A percentile compares a stretch with the other conserved stretches of the same genome.
phyloP scores from a whole-genome alignment of 2,888 invertebrate species.

The Epinotia brunnichana region DNA sequence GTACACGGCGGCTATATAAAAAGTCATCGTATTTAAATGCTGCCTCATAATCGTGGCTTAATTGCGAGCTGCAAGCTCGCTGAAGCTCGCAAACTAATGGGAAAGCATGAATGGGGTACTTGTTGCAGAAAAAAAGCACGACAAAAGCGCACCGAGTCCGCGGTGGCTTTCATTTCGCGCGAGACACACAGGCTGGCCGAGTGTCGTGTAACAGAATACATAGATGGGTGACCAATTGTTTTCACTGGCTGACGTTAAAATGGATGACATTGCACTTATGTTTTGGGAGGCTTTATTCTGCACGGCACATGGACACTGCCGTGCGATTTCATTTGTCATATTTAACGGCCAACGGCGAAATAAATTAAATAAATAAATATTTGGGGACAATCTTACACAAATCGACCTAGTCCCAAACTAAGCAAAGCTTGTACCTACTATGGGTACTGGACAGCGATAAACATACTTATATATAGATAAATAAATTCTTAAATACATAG shows the following conservation, averaged over 20 bases:
- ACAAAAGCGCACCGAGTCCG: conserved; percentile 15
- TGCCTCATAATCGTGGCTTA: conserved; percentile 19
- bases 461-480: too few relatives aligned
- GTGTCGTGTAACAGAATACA: neutral
- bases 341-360: too few relatives aligned
- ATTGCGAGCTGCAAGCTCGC: conserved; percentile 25
- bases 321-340: too few relatives aligned
- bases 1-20: neutral
- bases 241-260: neutral
- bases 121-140: conserved; percentile 35
- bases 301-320: too few relatives aligned
- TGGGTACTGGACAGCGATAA: too few relatives aligned
- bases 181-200: conserved; percentile 19
- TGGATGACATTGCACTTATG: neutral
- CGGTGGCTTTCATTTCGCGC: conserved; percentile 37
- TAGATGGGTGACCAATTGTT: neutral
- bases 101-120: conserved; percentile 40
- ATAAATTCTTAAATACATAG: too few relatives aligned
- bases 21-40: conserved; percentile 37
- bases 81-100: conserved; percentile 34
- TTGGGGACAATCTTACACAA: too few relatives aligned
- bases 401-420: too few relatives aligned
- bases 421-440: too few relatives aligned
- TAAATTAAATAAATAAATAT: too few relatives aligned
- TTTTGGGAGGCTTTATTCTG: neutral